Evolutionary conservation across 2,797 vertebrate species (phyloP).

Genomic region (Coilia nasus): DNA sequence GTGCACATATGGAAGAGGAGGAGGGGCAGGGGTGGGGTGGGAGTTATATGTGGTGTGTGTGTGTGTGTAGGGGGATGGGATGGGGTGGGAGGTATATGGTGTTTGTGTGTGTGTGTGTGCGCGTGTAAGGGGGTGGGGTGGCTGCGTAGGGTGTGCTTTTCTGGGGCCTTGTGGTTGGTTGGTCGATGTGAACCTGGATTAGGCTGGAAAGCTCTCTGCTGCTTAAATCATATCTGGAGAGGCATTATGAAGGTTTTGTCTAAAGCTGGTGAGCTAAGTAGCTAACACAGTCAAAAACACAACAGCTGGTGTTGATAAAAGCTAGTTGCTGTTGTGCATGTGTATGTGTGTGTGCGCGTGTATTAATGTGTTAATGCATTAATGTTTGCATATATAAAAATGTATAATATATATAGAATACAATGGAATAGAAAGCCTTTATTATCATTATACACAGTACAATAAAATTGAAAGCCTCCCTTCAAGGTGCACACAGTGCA

Average conservation of each 20-base stretch:
- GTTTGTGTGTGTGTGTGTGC: no score
- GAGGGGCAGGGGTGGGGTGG: no score
- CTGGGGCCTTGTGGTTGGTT: neutral
- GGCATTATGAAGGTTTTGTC: neutral
- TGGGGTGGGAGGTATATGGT: no score
- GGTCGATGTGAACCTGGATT: neutral
- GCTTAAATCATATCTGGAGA: conserved; percentile 1
- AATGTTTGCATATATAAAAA: no score
- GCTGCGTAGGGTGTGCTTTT: neutral
- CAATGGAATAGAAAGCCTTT: no score
- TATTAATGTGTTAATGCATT: neutral
- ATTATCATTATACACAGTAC: no score
- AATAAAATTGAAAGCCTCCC: no score
- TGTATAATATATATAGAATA: no score
- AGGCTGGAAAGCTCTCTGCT: neutral
- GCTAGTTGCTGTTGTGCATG: neutral
- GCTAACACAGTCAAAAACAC: neutral
- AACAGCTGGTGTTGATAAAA: neutral
- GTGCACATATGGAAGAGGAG: neutral
- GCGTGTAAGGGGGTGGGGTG: neutral
- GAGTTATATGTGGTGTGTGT: no score
- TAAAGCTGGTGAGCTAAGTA: neutral
- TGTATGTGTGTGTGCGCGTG: neutral
- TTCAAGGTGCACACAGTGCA: no score
- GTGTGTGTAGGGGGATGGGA: no score